These are phyloP conservation scores for Camponotus pennsylvanicus DNA, from an alignment of 1,140 invertebrate species.

Conservation along the genomic window DNA sequence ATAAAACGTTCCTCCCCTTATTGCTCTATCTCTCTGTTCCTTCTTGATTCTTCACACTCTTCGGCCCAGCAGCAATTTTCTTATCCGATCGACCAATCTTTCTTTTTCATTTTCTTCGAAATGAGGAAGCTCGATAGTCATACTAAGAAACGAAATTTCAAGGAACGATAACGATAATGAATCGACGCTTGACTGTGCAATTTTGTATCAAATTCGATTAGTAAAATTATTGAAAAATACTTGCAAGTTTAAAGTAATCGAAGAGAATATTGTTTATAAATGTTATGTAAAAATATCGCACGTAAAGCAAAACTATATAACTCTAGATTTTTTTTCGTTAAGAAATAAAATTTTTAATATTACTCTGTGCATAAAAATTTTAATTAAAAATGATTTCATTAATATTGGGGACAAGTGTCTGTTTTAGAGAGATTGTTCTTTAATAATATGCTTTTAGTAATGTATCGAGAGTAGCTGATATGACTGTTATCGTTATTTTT, in stretches of 20 bases:
- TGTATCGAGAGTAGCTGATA: neutral
- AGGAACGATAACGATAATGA: neutral
- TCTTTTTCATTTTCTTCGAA: constrained; percentile 36
- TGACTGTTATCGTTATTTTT: neutral
- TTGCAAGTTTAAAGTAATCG: neutral
- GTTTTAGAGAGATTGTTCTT: neutral
- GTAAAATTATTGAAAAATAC: constrained; percentile 9
- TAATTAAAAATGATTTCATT: neutral
- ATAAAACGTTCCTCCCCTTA: constrained; percentile 69
- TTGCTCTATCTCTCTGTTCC: constrained; percentile 51
- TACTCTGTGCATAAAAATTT: neutral
- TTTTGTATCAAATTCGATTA: neutral
- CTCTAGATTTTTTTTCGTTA: neutral
- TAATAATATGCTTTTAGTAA: neutral
- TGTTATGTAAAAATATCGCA: neutral
- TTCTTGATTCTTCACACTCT: constrained; percentile 49
- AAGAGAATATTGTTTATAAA: neutral
- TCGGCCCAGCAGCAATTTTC: constrained; percentile 73
- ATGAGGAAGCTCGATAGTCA: neutral
- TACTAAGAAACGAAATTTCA: constrained; percentile 24
- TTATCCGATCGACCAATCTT: constrained; percentile 71
- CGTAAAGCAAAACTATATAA: neutral
- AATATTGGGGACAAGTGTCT: neutral
- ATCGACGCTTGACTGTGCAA: neutral
- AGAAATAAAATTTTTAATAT: neutral